Percentiles rank a stretch among this genome's conserved stretches.
Evolutionary conservation across 2,888 invertebrate species (phyloP).

Genomic region (Cantharis lateralis): DNA sequence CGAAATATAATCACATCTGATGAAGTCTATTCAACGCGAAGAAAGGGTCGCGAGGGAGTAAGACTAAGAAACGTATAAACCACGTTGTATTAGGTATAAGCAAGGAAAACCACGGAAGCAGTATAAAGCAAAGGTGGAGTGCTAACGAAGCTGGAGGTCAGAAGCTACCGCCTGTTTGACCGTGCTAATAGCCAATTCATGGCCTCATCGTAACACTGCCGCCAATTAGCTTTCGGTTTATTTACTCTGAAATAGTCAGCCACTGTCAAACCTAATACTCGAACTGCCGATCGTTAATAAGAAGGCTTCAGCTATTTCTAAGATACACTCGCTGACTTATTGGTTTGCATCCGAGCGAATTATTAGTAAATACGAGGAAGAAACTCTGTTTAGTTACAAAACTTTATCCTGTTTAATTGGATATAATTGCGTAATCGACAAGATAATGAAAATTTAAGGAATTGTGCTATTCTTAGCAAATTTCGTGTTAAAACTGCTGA

Average conservation of each 20-base stretch:
- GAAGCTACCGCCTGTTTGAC: constrained; percentile 57
- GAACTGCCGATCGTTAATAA: constrained; percentile 30
- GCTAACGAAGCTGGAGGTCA: constrained; percentile 53
- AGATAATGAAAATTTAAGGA: not conserved
- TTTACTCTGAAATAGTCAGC: constrained; percentile 48
- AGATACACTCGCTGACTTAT: constrained; percentile 23
- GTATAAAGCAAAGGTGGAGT: constrained; percentile 39
- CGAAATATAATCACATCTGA: constrained; percentile 39
- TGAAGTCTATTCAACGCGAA: constrained; percentile 39
- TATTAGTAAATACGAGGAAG: constrained; percentile 11
- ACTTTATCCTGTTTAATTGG: constrained; percentile 11
- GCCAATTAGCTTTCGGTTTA: constrained; percentile 54
- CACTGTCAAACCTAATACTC: constrained; percentile 27
- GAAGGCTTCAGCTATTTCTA: constrained; percentile 36
- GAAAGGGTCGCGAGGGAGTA: constrained; percentile 34
- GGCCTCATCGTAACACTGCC: constrained; percentile 48
- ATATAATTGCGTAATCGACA: constrained; percentile 12
- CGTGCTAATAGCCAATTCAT: constrained; percentile 61
- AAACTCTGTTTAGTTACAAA: constrained; percentile 3
- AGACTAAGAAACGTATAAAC: constrained; percentile 21
- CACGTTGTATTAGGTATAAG: constrained; percentile 20
- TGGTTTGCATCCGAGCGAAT: constrained; percentile 10
- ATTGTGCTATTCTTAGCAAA: not conserved
- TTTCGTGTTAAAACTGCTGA: not conserved
- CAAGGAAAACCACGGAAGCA: constrained; percentile 33